phyloP scores from a whole-genome alignment of 2,113 vertebrate genomes.

The Hippoglossus stenolepis region DNA sequence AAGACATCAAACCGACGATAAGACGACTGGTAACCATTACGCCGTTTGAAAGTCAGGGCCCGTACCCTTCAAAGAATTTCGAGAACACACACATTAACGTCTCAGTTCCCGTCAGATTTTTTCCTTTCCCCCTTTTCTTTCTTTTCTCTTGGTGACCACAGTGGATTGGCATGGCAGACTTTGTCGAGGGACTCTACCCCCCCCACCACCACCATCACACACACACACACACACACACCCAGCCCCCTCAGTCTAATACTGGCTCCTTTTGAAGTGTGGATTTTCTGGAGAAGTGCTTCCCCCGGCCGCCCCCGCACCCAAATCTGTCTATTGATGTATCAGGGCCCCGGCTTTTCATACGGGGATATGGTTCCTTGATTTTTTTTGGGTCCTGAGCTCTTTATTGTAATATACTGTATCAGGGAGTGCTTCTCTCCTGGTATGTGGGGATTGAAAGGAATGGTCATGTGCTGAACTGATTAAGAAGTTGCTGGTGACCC shows the following conservation, averaged over 20 bases:
- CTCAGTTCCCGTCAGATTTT: conserved; percentile 42
- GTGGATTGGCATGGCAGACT: conserved; percentile 65
- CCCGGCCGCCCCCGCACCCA: conserved; percentile 54
- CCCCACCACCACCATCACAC: conserved; percentile 6
- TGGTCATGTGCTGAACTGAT: conserved; percentile 81
- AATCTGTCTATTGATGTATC: conserved; percentile 79
- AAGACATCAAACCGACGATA: conserved; percentile 47
- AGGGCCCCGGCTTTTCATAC: conserved; percentile 65
- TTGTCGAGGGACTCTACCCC: conserved; percentile 50
- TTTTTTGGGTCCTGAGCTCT: conserved; percentile 65
- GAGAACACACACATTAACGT: conserved; percentile 57
- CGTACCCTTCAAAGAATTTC: conserved; percentile 60
- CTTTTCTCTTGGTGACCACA: conserved; percentile 59
- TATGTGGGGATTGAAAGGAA: conserved; percentile 77
- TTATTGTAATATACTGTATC: conserved; percentile 80
- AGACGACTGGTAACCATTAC: conserved; percentile 70
- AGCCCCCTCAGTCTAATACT: conserved; percentile 53
- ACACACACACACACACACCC: conserved; percentile 3
- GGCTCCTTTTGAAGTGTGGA: conserved; percentile 78
- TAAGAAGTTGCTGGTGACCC: conserved; percentile 77
- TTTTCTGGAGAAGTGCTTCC: conserved; percentile 76
- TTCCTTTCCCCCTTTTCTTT: conserved; percentile 9
- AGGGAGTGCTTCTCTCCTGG: conserved; percentile 78
- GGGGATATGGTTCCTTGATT: conserved; percentile 62
- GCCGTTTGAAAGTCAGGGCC: conserved; percentile 35